Percentiles rank a stretch among this genome's conserved stretches.
Evolutionary conservation across 2,113 vertebrate species (phyloP).

Genomic region (Hyperopisus bebe): DNA sequence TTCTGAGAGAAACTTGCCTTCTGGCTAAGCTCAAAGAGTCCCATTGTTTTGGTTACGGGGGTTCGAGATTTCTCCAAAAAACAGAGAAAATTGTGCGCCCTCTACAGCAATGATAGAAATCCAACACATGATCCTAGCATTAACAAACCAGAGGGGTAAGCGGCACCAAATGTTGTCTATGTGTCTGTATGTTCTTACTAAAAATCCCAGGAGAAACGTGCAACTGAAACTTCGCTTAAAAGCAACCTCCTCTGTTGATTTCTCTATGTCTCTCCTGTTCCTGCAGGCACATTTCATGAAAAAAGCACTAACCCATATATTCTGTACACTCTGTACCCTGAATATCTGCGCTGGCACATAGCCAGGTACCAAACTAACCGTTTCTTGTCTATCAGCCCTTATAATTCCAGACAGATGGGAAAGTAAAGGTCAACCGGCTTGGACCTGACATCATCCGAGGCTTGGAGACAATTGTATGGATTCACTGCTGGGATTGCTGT

Average conservation of each 20-base stretch:
- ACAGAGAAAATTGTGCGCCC: not conserved
- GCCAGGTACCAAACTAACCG: conserved; percentile 44
- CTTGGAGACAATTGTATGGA: not conserved
- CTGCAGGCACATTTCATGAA: not conserved
- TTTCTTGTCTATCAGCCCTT: conserved; percentile 48
- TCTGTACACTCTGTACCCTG: not conserved
- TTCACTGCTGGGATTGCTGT: not conserved
- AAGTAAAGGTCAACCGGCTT: conserved; percentile 40
- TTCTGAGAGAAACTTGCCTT: not conserved
- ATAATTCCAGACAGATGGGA: conserved; percentile 60
- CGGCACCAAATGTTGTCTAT: not conserved
- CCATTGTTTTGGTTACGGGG: not conserved
- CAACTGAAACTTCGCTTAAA: not conserved
- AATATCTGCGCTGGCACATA: conserved; percentile 40
- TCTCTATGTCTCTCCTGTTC: not conserved
- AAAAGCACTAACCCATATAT: not conserved
- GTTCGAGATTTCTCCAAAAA: not conserved
- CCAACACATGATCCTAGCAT: not conserved
- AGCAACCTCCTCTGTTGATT: not conserved
- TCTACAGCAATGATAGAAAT: not conserved
- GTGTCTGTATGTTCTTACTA: not conserved
- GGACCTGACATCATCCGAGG: conserved; percentile 49
- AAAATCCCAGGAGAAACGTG: not conserved
- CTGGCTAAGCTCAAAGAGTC: not conserved
- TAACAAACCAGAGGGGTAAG: not conserved